These are phyloP conservation scores for Phyllotreta cruciferae DNA, from an alignment of 2,888 invertebrate genomes.

Conservation along the genomic window DNA sequence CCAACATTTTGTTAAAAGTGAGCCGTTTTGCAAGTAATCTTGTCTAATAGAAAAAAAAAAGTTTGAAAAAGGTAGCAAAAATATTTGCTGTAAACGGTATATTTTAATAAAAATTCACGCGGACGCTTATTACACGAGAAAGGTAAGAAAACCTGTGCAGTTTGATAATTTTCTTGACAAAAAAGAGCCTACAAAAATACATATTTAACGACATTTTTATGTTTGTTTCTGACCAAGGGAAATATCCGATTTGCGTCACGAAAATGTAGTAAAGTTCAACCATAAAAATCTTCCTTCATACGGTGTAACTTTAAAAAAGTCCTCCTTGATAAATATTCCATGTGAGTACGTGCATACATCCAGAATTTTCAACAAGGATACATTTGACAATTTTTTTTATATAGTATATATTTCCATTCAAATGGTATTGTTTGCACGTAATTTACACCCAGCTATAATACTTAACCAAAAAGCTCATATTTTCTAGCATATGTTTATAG, in stretches of 20 bases:
- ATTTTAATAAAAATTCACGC: no score
- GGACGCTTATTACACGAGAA: no score
- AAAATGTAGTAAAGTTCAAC: slow-evolving; percentile 45
- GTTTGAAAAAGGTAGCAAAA: no score
- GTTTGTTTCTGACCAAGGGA: slow-evolving; percentile 23
- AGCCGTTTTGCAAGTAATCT: no score
- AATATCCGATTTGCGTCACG: slow-evolving; percentile 41
- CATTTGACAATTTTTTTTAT: slow-evolving; percentile 20
- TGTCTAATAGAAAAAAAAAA: no score
- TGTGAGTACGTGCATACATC: slow-evolving; percentile 44
- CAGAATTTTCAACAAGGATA: slow-evolving; percentile 32
- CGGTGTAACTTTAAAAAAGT: slow-evolving; percentile 46
- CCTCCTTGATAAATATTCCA: slow-evolving; percentile 46
- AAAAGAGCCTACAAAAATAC: background rate
- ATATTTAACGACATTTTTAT: slow-evolving; percentile 28
- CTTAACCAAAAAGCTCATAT: no score
- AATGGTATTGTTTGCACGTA: no score
- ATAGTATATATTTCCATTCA: slow-evolving; percentile 3
- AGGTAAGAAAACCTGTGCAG: background rate
- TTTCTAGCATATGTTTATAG: no score
- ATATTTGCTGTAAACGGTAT: no score
- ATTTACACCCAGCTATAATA: no score
- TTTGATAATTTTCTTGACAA: background rate
- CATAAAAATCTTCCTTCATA: slow-evolving; percentile 45
- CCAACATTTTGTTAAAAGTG: no score